Evolutionary conservation across 2,797 vertebrate genomes (phyloP), one percentile per base, ranked within the genome.

Genomic region (Cossypha heuglini): DNA sequence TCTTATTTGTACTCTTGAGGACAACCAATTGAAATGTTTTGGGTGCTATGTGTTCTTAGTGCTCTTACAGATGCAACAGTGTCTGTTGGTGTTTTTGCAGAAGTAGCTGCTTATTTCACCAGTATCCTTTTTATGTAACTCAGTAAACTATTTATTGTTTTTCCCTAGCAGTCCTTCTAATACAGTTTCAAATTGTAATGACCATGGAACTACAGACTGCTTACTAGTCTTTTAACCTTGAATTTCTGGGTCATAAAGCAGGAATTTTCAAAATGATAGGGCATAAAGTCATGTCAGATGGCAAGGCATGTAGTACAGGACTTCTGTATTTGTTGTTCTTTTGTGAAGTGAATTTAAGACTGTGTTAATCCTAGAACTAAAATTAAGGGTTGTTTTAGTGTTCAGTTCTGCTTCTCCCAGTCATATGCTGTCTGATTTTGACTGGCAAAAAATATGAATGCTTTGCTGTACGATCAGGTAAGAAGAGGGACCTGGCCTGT

Each of bases 61-160:
- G 7, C 14, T 84, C 13, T 73, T 77, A 38, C 2, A n/a, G 3
- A 14, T 42, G 29, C 13, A 58, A 31, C 9, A 33, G 7, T 29
- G 16, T 57, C 15, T 69, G 6, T 26, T 22, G 4, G 10, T 61
- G 13, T 67, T 76, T 87, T 58, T 58, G 13, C 24, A 46, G 31
- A 74, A 91, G 52, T 5, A 85, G n/a, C 26, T 66, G 11, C 13
- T 33, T 57, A 24, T 79, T 69, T 93, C n/a, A 49, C 7, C 8
- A 42, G 9, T 72, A 21, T 54, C 18, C 16, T 64, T 89, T 82
- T 85, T 12, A 29, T 49, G 45, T 61, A 61, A 52, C 14, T 57
- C 8, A 18, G 13, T 58, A 86, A 55, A 40, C 5, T 0, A 1
- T 20, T 54, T 0, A 1, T 20, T 54, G 26, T n/a, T 52, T 66